Conservation (phyloP, 2,888 invertebrate genomes). For the Anoplius nigerrimus region DNA sequence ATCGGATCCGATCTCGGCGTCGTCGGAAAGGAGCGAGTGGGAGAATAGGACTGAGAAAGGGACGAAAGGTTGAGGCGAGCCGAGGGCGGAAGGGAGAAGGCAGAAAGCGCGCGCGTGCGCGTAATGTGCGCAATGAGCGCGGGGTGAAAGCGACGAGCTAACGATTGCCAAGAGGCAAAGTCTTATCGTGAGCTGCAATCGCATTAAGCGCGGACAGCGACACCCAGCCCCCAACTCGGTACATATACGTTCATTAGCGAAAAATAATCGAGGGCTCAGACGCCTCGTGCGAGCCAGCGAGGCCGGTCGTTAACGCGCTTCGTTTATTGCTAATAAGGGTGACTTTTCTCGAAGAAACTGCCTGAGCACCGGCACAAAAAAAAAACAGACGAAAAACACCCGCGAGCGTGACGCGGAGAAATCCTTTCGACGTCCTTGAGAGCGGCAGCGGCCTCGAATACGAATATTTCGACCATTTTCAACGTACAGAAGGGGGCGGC, state of each 20-base stretch:
- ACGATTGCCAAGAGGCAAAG: conserved; percentile 68
- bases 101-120: too few relatives aligned
- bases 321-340: conserved; percentile 17
- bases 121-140: conserved; percentile 9
- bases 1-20: too few relatives aligned
- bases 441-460: too few relatives aligned
- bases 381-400: too few relatives aligned
- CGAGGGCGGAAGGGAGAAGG: background rate
- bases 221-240: conserved; percentile 56
- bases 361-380: too few relatives aligned
- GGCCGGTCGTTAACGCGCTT: conserved; percentile 45
- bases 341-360: too few relatives aligned
- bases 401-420: too few relatives aligned
- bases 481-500: too few relatives aligned
- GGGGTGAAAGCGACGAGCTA: conserved; percentile 61
- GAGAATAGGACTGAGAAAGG: background rate
- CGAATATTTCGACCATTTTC: too few relatives aligned
- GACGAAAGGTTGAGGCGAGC: background rate
- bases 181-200: conserved; percentile 71
- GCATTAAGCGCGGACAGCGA: conserved; percentile 70
- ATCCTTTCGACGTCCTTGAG: too few relatives aligned
- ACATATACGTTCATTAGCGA: conserved; percentile 70
- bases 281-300: conserved; percentile 29
- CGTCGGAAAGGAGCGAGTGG: background rate
- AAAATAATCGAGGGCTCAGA: conserved; percentile 69